These are phyloP conservation scores for Anguilla rostrata DNA, from an alignment of 2,113 vertebrate species.

Conservation along the genomic window DNA sequence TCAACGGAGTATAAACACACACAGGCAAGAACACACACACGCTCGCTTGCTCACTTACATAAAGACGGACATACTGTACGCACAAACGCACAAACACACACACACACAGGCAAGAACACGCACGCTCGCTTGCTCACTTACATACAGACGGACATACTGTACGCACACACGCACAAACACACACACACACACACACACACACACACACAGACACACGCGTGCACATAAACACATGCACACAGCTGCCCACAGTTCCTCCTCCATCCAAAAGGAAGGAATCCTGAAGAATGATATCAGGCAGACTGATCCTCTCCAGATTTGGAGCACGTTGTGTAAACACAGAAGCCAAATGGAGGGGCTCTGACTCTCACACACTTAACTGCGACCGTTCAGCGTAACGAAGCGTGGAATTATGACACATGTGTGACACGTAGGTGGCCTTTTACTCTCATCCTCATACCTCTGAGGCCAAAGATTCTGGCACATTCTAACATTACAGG, in stretches of 20 bases:
- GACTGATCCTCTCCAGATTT: background rate
- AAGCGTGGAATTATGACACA: background rate
- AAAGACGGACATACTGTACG: conserved; percentile 1
- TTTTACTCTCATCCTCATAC: background rate
- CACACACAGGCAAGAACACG: background rate
- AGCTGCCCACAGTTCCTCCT: background rate
- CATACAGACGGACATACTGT: background rate
- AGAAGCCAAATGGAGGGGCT: background rate
- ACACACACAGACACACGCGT: conserved; percentile 18
- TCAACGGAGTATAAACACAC: conserved; percentile 34
- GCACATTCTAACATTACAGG: background rate
- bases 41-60: background rate
- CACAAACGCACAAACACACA: conserved; percentile 22
- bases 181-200: conserved; percentile 11
- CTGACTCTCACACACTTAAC: conserved; percentile 13
- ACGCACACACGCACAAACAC: background rate
- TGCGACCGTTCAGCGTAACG: background rate
- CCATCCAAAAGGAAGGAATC: background rate
- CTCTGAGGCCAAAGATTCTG: background rate
- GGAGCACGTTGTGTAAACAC: background rate
- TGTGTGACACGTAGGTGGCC: conserved; percentile 15
- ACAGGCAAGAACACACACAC: background rate
- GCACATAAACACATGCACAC: conserved; percentile 16
- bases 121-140: background rate
- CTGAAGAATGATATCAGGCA: background rate